Evolutionary conservation across 2,113 vertebrate species (phyloP).

Genomic region (Chamaea fasciata): DNA sequence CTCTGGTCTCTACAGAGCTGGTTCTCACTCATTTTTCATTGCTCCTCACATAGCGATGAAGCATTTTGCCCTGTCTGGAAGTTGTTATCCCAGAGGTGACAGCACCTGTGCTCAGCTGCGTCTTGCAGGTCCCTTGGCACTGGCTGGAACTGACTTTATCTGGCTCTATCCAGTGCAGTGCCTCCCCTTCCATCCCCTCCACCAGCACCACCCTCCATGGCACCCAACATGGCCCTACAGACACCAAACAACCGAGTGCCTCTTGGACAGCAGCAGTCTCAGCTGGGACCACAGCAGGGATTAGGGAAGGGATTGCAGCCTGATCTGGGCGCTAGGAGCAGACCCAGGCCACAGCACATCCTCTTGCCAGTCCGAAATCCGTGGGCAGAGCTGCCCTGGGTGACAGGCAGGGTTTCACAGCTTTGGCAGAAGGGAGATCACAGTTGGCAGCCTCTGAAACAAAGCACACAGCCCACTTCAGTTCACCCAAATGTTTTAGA

Average conservation of each 20-base stretch:
- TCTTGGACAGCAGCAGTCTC: neutral
- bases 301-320: neutral
- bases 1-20: neutral
- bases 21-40: neutral
- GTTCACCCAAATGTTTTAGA: neutral
- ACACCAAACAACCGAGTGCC: neutral
- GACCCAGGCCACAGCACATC: neutral
- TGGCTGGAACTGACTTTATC: neutral
- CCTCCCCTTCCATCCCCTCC: fast-evolving
- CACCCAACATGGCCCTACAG: neutral
- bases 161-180: fast-evolving
- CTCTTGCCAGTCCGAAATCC: neutral
- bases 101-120: neutral
- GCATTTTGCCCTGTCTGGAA: neutral
- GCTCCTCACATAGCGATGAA: neutral
- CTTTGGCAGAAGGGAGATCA: neutral
- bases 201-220: neutral
- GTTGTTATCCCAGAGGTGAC: neutral
- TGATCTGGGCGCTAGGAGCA: neutral
- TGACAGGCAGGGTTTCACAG: neutral
- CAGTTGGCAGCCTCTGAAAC: neutral
- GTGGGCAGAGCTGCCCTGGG: neutral
- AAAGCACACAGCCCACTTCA: neutral
- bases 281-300: neutral
- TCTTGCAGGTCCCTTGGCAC: neutral